These are phyloP conservation scores for Siderastrea radians DNA, from an alignment of 92 coral and sea anemone species.

Conservation along the genomic window DNA sequence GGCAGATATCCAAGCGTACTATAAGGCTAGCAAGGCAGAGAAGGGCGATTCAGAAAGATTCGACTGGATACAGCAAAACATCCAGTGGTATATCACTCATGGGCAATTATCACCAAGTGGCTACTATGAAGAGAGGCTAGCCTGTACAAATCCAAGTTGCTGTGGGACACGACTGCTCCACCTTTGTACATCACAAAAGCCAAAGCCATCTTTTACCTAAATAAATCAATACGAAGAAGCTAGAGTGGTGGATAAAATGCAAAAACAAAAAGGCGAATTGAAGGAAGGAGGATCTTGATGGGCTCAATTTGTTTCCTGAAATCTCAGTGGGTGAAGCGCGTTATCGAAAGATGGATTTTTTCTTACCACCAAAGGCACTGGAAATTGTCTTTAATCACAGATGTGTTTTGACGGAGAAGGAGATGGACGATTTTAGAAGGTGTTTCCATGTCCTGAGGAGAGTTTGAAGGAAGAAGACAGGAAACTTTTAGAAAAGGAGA, in stretches of 20 bases:
- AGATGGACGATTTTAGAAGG: not conserved
- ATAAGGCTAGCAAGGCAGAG: slow-evolving; percentile 32
- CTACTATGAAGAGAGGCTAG: slow-evolving; percentile 44
- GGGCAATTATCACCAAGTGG: slow-evolving; percentile 46
- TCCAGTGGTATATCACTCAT: slow-evolving; percentile 46
- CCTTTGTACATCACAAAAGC: slow-evolving; percentile 17
- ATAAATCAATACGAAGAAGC: slow-evolving; percentile 18
- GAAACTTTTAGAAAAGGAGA: slow-evolving; percentile 44
- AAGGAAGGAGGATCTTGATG: not conserved
- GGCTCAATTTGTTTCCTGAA: slow-evolving; percentile 8
- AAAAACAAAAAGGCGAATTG: no score
- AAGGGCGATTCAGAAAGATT: slow-evolving; percentile 30
- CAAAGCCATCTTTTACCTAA: slow-evolving; percentile 42
- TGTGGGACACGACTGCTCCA: slow-evolving; percentile 30
- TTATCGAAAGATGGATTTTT: slow-evolving; percentile 36
- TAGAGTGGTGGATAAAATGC: not conserved
- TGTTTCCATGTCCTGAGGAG: slow-evolving; percentile 53
- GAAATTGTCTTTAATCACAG: slow-evolving; percentile 24
- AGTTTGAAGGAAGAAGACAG: slow-evolving; percentile 42
- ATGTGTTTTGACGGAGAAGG: slow-evolving; percentile 15
- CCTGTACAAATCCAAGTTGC: no score
- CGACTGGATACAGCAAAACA: slow-evolving; percentile 44
- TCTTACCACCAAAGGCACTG: slow-evolving; percentile 36
- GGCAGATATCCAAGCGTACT: slow-evolving; percentile 59
- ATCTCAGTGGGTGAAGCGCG: slow-evolving; percentile 1